A percentile compares a stretch with the other conserved stretches of the same genome.
These are phyloP conservation scores for Zootermopsis nevadensis DNA, from an alignment of 2,888 invertebrate species.

Conservation along the genomic window DNA sequence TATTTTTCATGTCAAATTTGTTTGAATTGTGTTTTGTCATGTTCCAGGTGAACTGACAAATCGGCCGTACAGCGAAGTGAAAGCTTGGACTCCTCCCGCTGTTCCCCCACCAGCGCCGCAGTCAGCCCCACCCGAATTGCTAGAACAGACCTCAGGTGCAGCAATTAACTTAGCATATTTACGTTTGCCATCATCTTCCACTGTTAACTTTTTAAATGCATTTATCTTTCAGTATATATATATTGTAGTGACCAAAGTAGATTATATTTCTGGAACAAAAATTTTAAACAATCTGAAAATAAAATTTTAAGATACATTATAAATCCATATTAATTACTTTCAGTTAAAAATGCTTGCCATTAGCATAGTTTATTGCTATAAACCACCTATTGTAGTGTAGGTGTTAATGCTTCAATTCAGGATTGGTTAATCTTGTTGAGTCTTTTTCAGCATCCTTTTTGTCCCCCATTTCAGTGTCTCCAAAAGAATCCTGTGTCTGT, in stretches of 20 bases:
- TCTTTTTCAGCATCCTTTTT: too few species aligned
- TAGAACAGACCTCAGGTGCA: constrained; percentile 64
- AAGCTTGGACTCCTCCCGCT: constrained; percentile 77
- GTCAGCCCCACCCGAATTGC: constrained; percentile 75
- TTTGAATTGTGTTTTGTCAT: constrained; percentile 9
- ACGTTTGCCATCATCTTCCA: constrained; percentile 9
- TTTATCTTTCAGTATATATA: background rate
- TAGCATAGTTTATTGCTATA: too few species aligned
- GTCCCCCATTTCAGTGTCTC: too few species aligned
- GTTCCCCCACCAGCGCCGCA: constrained; percentile 72
- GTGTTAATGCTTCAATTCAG: too few species aligned
- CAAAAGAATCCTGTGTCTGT: too few species aligned
- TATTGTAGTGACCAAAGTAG: constrained; percentile 10
- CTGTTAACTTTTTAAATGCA: constrained; percentile 17
- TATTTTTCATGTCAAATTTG: background rate
- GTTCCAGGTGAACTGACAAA: constrained; percentile 64
- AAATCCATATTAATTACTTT: too few species aligned
- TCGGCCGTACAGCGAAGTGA: constrained; percentile 90
- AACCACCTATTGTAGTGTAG: too few species aligned
- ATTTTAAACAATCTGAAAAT: too few species aligned
- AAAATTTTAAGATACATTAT: too few species aligned
- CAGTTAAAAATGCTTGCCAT: too few species aligned
- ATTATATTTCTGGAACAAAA: background rate
- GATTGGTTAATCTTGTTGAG: too few species aligned
- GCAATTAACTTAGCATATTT: constrained; percentile 17